A percentile compares a stretch with the other conserved stretches of the same genome.
Conservation (phyloP, 2,113 vertebrate genomes). For the Pavo muticus region DNA sequence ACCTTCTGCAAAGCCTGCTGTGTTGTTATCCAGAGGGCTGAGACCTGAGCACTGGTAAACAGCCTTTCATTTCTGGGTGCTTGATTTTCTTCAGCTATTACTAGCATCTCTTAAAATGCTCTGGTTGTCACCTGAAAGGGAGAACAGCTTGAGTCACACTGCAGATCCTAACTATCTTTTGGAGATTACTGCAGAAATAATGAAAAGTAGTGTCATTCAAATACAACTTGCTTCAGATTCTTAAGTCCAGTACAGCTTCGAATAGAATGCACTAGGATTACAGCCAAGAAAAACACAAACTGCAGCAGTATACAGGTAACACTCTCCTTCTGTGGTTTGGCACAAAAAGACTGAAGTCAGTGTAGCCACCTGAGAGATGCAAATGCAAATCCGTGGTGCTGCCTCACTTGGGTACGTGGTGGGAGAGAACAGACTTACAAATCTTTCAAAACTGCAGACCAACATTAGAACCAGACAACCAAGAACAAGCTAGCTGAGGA, state of each 20-base stretch:
- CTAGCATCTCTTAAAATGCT: background rate
- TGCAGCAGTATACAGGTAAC: fast-evolving
- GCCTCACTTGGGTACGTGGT: background rate
- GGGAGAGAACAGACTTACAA: background rate
- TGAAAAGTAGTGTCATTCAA: background rate
- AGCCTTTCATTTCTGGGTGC: background rate
- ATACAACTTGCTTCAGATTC: background rate
- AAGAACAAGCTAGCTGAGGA: background rate
- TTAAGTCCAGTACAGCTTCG: background rate
- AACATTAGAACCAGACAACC: background rate
- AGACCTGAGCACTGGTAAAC: fast-evolving
- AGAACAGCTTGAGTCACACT: background rate
- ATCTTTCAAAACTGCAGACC: background rate
- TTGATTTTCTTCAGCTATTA: background rate
- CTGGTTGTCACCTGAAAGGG: background rate
- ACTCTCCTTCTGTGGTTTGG: background rate
- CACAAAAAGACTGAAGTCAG: background rate
- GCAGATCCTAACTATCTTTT: background rate
- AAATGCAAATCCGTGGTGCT: background rate
- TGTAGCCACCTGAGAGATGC: background rate
- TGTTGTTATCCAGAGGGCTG: background rate
- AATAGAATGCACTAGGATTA: background rate
- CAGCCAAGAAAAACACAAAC: background rate
- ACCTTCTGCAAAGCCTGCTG: background rate
- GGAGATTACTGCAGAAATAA: background rate